Conservation (phyloP, 2,888 invertebrate species). For the Vandiemenella viatica region DNA sequence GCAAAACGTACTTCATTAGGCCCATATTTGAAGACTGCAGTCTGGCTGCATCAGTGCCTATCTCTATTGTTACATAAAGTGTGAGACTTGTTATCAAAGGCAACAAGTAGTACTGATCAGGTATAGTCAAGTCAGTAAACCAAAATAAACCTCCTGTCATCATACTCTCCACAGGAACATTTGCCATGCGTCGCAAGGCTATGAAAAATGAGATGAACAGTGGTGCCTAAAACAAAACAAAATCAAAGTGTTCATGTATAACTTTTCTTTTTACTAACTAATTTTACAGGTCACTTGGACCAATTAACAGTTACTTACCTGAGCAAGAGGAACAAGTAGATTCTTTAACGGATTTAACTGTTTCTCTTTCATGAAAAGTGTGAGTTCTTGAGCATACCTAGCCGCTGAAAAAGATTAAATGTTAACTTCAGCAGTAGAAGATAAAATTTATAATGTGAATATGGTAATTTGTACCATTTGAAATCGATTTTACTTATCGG, state of each 20-base stretch:
- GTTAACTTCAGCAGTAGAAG: no score
- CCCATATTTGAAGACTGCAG: slow-evolving; percentile 51
- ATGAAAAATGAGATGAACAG: slow-evolving; percentile 86
- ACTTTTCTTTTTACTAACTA: neutral
- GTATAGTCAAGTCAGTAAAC: slow-evolving; percentile 82
- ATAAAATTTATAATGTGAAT: no score
- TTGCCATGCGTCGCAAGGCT: slow-evolving; percentile 75
- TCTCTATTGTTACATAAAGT: slow-evolving; percentile 66
- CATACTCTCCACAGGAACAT: slow-evolving; percentile 81
- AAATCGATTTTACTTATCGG: no score
- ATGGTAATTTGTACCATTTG: no score
- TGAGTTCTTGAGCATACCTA: slow-evolving; percentile 59
- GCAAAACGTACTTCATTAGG: slow-evolving; percentile 55
- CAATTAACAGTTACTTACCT: slow-evolving; percentile 44
- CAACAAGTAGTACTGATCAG: slow-evolving; percentile 77
- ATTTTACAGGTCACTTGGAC: neutral
- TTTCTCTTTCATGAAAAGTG: slow-evolving; percentile 67
- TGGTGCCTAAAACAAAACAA: slow-evolving; percentile 40
- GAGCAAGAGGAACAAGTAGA: slow-evolving; percentile 59
- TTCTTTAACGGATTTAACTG: slow-evolving; percentile 66
- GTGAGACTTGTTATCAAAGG: slow-evolving; percentile 76
- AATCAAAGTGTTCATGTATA: neutral
- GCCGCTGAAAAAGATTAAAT: slow-evolving; percentile 44
- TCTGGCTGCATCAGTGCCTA: slow-evolving; percentile 59
- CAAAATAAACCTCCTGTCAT: slow-evolving; percentile 75